These are phyloP conservation scores for Chondrosia reniformis DNA, from an alignment of 37 sponge, comb jelly and placozoan species.

Conservation along the genomic window DNA sequence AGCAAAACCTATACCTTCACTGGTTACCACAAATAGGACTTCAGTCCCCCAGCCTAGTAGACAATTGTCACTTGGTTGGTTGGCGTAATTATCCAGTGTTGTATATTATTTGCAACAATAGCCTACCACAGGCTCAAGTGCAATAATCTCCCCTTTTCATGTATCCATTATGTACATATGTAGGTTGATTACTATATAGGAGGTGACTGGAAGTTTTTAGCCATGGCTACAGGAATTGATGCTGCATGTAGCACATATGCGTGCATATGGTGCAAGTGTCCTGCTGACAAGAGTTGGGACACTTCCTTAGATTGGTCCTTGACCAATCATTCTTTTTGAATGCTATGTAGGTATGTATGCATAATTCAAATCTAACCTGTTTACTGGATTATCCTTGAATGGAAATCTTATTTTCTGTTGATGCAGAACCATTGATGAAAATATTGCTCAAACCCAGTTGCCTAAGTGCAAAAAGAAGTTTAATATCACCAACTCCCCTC, in stretches of 20 bases:
- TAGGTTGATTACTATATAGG: slow-evolving; percentile 15
- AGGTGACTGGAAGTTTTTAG: slow-evolving; percentile 33
- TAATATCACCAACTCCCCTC: background rate
- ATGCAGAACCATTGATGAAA: background rate
- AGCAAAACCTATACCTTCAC: no score
- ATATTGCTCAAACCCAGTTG: background rate
- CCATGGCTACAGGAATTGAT: slow-evolving; percentile 10
- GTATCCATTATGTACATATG: no score
- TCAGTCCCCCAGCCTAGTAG: no score
- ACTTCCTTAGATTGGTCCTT: background rate
- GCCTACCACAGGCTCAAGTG: no score
- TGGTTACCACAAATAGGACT: no score
- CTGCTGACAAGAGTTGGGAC: background rate
- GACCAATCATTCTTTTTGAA: background rate
- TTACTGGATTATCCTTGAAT: no score
- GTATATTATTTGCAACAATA: no score
- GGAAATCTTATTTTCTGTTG: no score
- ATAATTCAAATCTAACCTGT: no score
- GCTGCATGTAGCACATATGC: slow-evolving; percentile 7
- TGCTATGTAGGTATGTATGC: background rate
- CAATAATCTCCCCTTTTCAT: no score
- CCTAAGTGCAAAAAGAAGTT: background rate
- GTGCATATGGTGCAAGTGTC: slow-evolving; percentile 42
- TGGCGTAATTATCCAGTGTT: no score
- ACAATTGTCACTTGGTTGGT: no score